Percentiles rank a stretch among this genome's conserved stretches.
These are phyloP conservation scores for Alloscopus bannaensis DNA, from an alignment of 2,888 invertebrate genomes.

Conservation along the genomic window DNA sequence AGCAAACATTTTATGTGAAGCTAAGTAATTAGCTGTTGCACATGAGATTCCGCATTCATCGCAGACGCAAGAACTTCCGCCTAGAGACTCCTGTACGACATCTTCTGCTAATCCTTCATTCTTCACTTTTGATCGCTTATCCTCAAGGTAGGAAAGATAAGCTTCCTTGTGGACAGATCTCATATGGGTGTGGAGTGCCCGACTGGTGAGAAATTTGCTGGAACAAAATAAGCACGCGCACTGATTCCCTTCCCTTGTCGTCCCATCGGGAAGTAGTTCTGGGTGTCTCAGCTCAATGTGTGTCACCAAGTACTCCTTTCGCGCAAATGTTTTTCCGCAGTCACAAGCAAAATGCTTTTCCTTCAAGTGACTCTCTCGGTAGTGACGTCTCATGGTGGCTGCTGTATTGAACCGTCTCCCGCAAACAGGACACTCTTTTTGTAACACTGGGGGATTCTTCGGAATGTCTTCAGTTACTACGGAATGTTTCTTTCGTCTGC, in stretches of 20 bases:
- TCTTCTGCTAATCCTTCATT: too few species aligned
- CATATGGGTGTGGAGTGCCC: background rate
- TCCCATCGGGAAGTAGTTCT: too few species aligned
- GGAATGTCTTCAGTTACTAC: background rate
- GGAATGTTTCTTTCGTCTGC: too few species aligned
- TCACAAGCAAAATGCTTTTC: background rate
- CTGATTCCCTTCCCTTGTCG: background rate
- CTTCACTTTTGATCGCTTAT: too few species aligned
- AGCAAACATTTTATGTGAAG: too few species aligned
- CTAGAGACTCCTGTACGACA: too few species aligned
- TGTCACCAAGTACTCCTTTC: conserved; percentile 17
- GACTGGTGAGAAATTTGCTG: background rate
- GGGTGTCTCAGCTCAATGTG: conserved; percentile 18
- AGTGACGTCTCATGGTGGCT: conserved; percentile 22
- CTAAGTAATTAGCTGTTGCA: conserved; percentile 1
- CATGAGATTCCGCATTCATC: background rate
- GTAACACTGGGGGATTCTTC: too few species aligned
- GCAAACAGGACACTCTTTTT: conserved; percentile 19
- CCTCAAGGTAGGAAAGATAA: too few species aligned
- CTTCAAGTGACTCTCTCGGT: conserved; percentile 21
- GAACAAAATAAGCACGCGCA: conserved; percentile 15
- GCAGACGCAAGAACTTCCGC: too few species aligned
- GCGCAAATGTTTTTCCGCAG: background rate
- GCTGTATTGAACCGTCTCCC: background rate
- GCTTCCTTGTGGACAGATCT: background rate